These are phyloP conservation scores for Argyresthia goedartella DNA, from an alignment of 2,888 invertebrate genomes.

Conservation along the genomic window DNA sequence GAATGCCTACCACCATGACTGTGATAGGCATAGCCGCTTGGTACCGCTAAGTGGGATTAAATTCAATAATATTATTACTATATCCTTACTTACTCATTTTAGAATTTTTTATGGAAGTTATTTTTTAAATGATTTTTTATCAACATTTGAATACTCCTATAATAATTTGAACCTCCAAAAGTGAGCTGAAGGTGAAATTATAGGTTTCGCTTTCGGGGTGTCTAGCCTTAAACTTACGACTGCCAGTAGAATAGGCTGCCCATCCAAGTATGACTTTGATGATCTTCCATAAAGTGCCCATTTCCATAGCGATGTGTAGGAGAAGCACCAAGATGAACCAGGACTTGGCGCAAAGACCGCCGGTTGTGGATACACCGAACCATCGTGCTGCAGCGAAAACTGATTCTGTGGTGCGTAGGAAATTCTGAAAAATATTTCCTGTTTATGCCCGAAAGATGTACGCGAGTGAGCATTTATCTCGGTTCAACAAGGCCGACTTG, in stretches of 20 bases:
- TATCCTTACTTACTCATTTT: too few relatives aligned
- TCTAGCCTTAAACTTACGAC: slow-evolving; percentile 28
- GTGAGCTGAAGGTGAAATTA: too few relatives aligned
- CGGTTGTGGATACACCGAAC: slow-evolving; percentile 34
- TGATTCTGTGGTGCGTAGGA: slow-evolving; percentile 24
- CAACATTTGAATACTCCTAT: too few relatives aligned
- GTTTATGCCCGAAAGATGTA: not conserved
- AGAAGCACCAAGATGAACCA: slow-evolving; percentile 24
- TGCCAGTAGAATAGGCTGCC: slow-evolving; percentile 17
- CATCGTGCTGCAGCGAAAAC: slow-evolving; percentile 29
- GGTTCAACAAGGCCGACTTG: too few relatives aligned
- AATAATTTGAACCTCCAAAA: too few relatives aligned
- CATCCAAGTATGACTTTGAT: slow-evolving; percentile 22
- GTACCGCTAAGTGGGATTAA: too few relatives aligned
- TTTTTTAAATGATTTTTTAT: too few relatives aligned
- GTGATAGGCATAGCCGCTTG: too few relatives aligned
- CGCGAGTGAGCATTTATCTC: not conserved
- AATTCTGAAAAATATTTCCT: slow-evolving; percentile 22
- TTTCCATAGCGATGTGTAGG: slow-evolving; percentile 24
- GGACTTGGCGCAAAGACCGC: slow-evolving; percentile 18
- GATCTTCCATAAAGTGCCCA: slow-evolving; percentile 33
- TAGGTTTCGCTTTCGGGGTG: too few relatives aligned
- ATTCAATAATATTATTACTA: too few relatives aligned
- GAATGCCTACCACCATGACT: too few relatives aligned
- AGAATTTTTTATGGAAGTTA: too few relatives aligned